These are phyloP conservation scores for Drosophila jambulina DNA, from an alignment of 1,140 invertebrate species.

Conservation along the genomic window DNA sequence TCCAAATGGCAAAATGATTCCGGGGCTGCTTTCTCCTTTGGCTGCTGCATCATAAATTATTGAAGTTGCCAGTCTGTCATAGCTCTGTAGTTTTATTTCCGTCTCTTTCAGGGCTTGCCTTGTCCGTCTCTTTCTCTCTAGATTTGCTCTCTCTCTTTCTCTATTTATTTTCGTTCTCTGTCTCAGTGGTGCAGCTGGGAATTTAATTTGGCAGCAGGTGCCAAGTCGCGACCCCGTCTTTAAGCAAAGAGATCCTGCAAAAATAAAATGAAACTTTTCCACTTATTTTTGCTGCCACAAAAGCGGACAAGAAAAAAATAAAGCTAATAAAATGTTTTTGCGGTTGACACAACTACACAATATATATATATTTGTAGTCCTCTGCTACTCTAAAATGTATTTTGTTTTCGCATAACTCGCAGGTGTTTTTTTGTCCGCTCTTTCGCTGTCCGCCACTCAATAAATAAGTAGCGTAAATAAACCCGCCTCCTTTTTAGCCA, in stretches of 20 bases:
- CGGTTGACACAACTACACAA: constrained; percentile 51
- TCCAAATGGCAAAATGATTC: constrained; percentile 79
- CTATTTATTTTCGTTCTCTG: constrained; percentile 18
- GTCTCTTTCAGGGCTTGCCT: neutral
- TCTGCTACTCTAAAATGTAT: constrained; percentile 72
- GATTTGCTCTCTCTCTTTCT: neutral
- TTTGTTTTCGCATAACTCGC: constrained; percentile 77
- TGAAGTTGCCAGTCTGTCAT: constrained; percentile 78
- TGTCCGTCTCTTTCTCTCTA: constrained; percentile 9
- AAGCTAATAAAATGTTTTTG: constrained; percentile 50
- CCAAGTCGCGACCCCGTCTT: constrained; percentile 65
- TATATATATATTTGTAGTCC: constrained; percentile 23
- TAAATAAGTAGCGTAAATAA: constrained; percentile 78
- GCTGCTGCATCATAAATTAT: constrained; percentile 72
- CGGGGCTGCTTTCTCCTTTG: constrained; percentile 41
- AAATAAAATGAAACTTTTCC: constrained; percentile 75
- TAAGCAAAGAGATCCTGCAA: constrained; percentile 39
- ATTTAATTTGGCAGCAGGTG: constrained; percentile 79
- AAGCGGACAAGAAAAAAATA: constrained; percentile 11
- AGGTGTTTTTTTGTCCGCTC: constrained; percentile 42
- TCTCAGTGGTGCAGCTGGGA: constrained; percentile 22
- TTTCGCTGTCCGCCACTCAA: constrained; percentile 50
- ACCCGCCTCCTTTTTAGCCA: constrained; percentile 31
- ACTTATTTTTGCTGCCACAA: constrained; percentile 67
- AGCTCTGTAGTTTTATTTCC: constrained; percentile 59